Evolutionary conservation across 2,888 invertebrate genomes (phyloP), one percentile per base, ranked within the genome.

Genomic region (Cataglyphis albicans): DNA sequence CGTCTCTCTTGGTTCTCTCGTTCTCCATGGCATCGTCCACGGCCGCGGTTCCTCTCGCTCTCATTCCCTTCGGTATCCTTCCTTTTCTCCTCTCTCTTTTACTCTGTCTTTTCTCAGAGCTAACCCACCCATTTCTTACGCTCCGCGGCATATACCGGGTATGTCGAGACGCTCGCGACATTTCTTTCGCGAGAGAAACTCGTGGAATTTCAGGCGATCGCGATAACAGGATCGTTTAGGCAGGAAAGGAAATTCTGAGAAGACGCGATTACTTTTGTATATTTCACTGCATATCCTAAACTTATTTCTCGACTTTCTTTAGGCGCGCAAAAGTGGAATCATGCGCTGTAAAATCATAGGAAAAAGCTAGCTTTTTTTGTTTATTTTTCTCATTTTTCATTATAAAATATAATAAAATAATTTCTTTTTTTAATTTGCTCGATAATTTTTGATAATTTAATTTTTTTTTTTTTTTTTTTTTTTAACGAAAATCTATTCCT

Each of bases 91-190:
- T 83, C 84, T 85, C 76, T 73, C n/a, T n/a, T 52, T n/a, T 75
- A 41, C 83, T 68, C 25, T 55, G 78, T 80, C 68, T 81, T 48
- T 92, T 91, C 91, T 89, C 87, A 87, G 80, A 90, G 89, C 91
- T 90, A 92, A 92, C 91, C 92, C 92, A 92, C 91, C 92, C 92
- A 92, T 93, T 93, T 93, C 92, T 93, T 93, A 91, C 91, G 93
- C 91, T 93, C 91, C 67, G 85, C 88, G 52, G 52, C 72, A 87
- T 90, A 87, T 91, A 92, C 90, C 91, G 91, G 91, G 91, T 92
- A 91, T 82, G 44, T 7, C 29, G 29, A 65, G 38, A 25, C 18
- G n/a, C 10, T 18, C 70, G 59, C 52, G 52, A 57, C 6, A 12
- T 10, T 70, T 25, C 21, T 21, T 21, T 25, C 25, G 67, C 38